phyloP scores from a whole-genome alignment of 2,888 invertebrate genomes.

The Xestia xanthographa region DNA sequence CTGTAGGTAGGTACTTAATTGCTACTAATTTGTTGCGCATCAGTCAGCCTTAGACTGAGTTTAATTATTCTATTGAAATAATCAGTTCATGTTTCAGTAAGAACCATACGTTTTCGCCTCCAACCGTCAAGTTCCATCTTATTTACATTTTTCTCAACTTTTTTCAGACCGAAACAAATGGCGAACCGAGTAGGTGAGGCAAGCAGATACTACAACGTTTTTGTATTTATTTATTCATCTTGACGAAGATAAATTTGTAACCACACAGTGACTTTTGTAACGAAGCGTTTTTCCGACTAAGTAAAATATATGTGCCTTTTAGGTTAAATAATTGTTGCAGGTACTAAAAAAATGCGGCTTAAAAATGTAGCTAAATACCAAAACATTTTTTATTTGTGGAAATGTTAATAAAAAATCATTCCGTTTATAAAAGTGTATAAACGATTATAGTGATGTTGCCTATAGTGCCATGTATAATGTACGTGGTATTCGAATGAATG shows the following conservation, averaged over 20 bases:
- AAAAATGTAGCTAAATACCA: not conserved
- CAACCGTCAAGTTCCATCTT: not conserved
- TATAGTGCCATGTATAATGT: not conserved
- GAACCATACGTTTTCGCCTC: not conserved
- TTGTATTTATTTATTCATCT: conserved; percentile 44
- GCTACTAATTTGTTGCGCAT: not conserved
- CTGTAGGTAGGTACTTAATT: not conserved
- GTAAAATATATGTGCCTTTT: not conserved
- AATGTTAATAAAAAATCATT: conserved; percentile 40
- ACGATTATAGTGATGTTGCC: conserved; percentile 2
- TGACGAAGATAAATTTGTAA: conserved; percentile 58
- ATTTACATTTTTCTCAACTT: conserved; percentile 34
- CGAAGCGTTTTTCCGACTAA: not conserved
- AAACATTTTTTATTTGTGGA: not conserved
- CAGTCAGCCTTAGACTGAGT: too few relatives aligned
- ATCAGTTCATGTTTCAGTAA: not conserved
- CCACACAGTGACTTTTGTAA: conserved; percentile 55
- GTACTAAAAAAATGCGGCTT: not conserved
- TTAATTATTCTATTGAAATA: not conserved
- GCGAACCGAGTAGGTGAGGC: conserved; percentile 77
- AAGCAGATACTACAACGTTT: conserved; percentile 13
- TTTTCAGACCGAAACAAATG: conserved; percentile 79
- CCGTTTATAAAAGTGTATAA: conserved; percentile 28
- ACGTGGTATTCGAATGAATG: conserved; percentile 13
- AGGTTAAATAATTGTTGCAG: not conserved